Base-by-base conservation (phyloP, 2,888 invertebrate genomes). In the Meiosimyza platycephala region DNA sequence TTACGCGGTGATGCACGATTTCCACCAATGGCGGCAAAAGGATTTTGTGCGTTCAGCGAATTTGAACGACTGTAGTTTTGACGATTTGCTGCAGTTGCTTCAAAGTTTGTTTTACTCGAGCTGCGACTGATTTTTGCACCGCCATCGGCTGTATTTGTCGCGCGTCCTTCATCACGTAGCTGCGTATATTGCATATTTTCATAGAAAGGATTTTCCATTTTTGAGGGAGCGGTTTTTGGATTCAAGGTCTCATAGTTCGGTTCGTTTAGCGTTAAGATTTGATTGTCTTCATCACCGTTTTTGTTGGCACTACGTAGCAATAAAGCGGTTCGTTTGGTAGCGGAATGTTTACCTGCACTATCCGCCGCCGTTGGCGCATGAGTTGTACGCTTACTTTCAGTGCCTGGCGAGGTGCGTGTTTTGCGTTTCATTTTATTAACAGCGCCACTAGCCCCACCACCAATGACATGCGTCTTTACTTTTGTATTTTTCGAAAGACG, bases 401-500 rank as follows among this genome's bases (percentile, higher is more conserved):
- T 73, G 0, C 72, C 79, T 68, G 76, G 77, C 15, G 72, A 72
- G 13, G 79, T 78, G 50, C 81, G 76, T 70, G 80, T 68, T 50
- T 76, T 80, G 28, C 81, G 79, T 74, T 86, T 86, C 51, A 83
- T 83, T 75, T 85, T 85, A 16, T 77, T 80, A 9, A 74, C 63
- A 13, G 76, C 80, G 68, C 73, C 82, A 66, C 78, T 81, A 22
- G 79, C 80, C 13, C 81, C 82, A 13, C 83, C 82, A 71, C 87
- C 83, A 9, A 88, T 86, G 75, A 87, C 87, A 13, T 87, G 87
- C 73, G 87, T 88, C 0, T 88, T 85, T 6, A 28, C 28, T 48
- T 86, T 83, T 12, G 86, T 83, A 74, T 86, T 88, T 78, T 87
- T 87, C 0, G 87, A 87, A 13, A 95, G 90, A 83, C 94, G 93